These are phyloP conservation scores for Drosophila paulistorum DNA, from an alignment of 1,140 invertebrate species.

Conservation along the genomic window DNA sequence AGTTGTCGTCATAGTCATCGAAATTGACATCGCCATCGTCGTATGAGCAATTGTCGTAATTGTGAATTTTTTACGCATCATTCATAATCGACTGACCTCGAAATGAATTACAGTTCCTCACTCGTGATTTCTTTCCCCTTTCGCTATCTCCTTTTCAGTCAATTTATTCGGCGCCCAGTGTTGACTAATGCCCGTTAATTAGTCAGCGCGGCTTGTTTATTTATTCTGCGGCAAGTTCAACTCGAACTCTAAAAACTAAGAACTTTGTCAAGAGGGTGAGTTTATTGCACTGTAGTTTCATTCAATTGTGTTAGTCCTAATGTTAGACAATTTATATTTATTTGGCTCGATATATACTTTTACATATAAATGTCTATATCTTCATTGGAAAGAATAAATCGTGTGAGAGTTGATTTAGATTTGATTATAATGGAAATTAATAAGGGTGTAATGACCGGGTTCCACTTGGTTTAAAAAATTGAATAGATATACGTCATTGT, in stretches of 20 bases:
- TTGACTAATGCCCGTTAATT: too few relatives aligned
- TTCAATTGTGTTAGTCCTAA: slow-evolving; percentile 44
- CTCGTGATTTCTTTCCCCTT: slow-evolving; percentile 68
- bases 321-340: slow-evolving; percentile 66
- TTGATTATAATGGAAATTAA: slow-evolving; percentile 35
- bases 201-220: too few relatives aligned
- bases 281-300: slow-evolving; percentile 13
- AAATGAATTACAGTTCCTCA: slow-evolving; percentile 63
- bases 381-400: slow-evolving; percentile 42
- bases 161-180: too few relatives aligned
- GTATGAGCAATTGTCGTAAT: slow-evolving; percentile 74
- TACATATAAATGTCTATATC: slow-evolving; percentile 9
- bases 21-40: neutral
- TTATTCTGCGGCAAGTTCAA: too few relatives aligned
- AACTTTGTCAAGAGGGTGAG: too few relatives aligned
- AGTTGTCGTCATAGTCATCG: slow-evolving; percentile 2
- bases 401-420: slow-evolving; percentile 27
- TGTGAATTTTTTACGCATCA: slow-evolving; percentile 76
- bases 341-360: slow-evolving; percentile 25
- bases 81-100: slow-evolving; percentile 56
- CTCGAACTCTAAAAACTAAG: too few relatives aligned
- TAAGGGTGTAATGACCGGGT: slow-evolving; percentile 24
- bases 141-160: too few relatives aligned
- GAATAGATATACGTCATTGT: too few relatives aligned
- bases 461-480: too few relatives aligned